Base-by-base conservation (phyloP, 1,140 invertebrate genomes). In the Magallana ariakensis region DNA sequence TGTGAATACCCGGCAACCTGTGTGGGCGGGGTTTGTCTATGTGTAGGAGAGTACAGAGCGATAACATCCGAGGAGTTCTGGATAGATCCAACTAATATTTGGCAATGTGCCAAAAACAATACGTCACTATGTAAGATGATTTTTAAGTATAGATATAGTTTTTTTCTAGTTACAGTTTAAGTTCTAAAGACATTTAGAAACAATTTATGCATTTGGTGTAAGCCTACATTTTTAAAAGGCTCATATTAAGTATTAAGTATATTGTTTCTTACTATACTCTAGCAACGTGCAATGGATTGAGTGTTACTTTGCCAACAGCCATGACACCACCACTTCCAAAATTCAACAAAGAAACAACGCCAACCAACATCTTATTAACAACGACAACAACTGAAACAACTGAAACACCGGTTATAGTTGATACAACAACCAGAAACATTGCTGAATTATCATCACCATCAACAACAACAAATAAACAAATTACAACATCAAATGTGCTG, bases 31-130 rank as follows among this genome's bases (percentile, higher is more conserved):
- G 33, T 9, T 11, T 88, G 87, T 15, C 33, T 19, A 5, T 88
- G 87, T 84, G 66, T 60, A 46, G 26, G 80, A 19, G 81, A 85
- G 2, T 84, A 75, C 81, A 54, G 87, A 46, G 70, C 83, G 26
- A 60, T 88, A 62, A 60, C 85, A 26, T 6, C 15, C 26, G 87
- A 88, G 16, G 87, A 88, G 58, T 88, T 88, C 82, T 88, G 87
- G 87, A 16, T 88, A 55, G 70, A 85, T 13, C 87, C 87, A 22
- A 82, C 19, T 0, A 60, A 83, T 83, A 83, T 57, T 16, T 56
- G 26, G 54, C 57, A 58, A 26, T 83, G 82, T 54, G 58, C 33
- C n/a, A 53, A 85, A 56, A 85, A 19, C 26, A 54, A 85, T 19
- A 46, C 26, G 13, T 46, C 57, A 85, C 11, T 62, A 11, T 16